phyloP scores from a whole-genome alignment of 2,113 vertebrate genomes.

The Halcyon malimbica region DNA sequence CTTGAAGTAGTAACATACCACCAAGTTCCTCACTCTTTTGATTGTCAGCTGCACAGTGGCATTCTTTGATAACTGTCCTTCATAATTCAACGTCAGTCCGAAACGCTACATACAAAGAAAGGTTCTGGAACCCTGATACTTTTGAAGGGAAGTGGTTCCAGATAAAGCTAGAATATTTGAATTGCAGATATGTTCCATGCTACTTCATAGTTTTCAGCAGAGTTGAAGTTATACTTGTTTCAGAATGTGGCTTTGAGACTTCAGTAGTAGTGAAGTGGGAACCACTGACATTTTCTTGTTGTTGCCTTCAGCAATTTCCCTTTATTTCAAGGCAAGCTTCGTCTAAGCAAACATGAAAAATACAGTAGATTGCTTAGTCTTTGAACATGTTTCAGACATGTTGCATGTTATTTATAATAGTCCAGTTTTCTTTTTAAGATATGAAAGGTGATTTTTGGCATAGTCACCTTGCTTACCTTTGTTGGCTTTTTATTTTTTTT shows the following conservation, averaged over 20 bases:
- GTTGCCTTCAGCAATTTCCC: neutral
- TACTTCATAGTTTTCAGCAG: neutral
- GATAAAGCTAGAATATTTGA: neutral
- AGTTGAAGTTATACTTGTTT: neutral
- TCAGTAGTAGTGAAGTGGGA: neutral
- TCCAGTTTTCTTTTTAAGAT: neutral
- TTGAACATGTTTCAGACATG: neutral
- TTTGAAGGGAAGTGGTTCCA: neutral
- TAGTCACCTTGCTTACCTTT: neutral
- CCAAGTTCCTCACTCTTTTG: neutral
- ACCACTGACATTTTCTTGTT: neutral
- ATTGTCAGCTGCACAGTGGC: neutral
- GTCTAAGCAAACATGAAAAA: neutral
- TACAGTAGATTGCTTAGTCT: neutral
- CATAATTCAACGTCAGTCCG: neutral
- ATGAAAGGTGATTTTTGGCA: neutral
- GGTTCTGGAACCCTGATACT: neutral
- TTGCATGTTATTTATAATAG: neutral
- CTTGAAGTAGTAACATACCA: neutral
- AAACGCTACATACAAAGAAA: neutral
- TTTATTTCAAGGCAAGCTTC: neutral
- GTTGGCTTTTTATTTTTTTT: neutral
- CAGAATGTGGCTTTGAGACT: neutral
- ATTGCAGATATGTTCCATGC: neutral
- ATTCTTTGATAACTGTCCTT: neutral